Percentiles rank a stretch among this genome's conserved stretches.
phyloP scores from a whole-genome alignment of 2,888 invertebrate genomes.

The Dasysyrphus tricinctus region DNA sequence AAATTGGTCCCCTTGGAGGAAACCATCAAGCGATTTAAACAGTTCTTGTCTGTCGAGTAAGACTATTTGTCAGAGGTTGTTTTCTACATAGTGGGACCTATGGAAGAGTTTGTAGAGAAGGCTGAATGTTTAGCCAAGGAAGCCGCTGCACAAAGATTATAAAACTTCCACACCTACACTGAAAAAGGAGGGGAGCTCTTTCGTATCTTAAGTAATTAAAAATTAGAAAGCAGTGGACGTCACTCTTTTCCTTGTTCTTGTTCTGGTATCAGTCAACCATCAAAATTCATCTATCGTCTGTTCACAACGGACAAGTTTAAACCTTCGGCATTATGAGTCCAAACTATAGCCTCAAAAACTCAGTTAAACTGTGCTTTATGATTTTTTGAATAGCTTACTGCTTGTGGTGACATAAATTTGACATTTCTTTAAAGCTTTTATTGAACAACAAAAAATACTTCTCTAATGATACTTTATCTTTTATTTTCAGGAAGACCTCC shows the following conservation, averaged over 20 bases:
- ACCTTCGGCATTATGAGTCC: too few relatives aligned
- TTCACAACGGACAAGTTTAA: too few relatives aligned
- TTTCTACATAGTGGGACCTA: conserved; percentile 98
- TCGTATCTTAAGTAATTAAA: conserved; percentile 67
- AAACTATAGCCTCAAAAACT: too few relatives aligned
- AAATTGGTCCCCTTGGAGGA: conserved; percentile 94
- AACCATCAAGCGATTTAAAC: conserved; percentile 94
- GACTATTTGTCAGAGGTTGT: conserved; percentile 97
- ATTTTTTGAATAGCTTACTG: neutral
- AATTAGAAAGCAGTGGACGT: conserved; percentile 43
- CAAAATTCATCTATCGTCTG: too few relatives aligned
- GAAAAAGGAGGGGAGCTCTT: conserved; percentile 53
- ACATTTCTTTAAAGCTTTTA: neutral
- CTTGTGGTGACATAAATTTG: neutral
- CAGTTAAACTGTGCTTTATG: too few relatives aligned
- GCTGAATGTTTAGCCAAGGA: conserved; percentile 86
- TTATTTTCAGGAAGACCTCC: conserved; percentile 94
- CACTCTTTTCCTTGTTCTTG: too few relatives aligned
- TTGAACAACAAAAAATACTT: neutral
- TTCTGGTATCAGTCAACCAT: too few relatives aligned
- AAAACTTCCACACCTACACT: conserved; percentile 61
- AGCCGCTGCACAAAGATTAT: conserved; percentile 78
- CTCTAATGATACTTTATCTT: conserved; percentile 34
- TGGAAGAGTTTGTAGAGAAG: conserved; percentile 94
- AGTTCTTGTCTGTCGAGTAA: conserved; percentile 92